These are phyloP conservation scores for Plagodis pulveraria DNA, from an alignment of 2,888 invertebrate genomes.

Conservation along the genomic window DNA sequence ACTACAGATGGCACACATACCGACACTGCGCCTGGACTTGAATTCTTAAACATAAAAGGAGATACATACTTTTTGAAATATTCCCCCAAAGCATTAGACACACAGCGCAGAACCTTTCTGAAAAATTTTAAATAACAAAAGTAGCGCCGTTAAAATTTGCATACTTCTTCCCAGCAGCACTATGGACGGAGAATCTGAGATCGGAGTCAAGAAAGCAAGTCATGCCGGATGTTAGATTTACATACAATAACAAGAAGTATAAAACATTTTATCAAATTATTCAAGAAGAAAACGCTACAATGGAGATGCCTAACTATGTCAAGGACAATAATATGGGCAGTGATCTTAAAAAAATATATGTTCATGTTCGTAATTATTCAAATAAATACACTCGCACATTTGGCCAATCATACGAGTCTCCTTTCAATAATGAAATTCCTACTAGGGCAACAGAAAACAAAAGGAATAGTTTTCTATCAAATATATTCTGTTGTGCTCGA, in stretches of 20 bases:
- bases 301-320: slow-evolving; percentile 38
- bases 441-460: slow-evolving; percentile 30
- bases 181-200: slow-evolving; percentile 21
- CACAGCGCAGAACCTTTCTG: slow-evolving; percentile 5
- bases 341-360: slow-evolving; percentile 9
- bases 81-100: too few species aligned
- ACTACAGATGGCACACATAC: too few species aligned
- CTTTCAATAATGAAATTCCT: slow-evolving; percentile 31
- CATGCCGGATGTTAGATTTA: slow-evolving; percentile 23
- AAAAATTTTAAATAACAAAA: background rate
- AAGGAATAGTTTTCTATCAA: slow-evolving; percentile 35
- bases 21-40: too few species aligned
- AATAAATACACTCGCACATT: slow-evolving; percentile 36
- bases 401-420: slow-evolving; percentile 41
- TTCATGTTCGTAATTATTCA: background rate
- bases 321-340: slow-evolving; percentile 30
- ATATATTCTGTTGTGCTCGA: slow-evolving; percentile 48
- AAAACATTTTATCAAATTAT: slow-evolving; percentile 30
- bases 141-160: slow-evolving; percentile 28
- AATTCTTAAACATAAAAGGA: too few species aligned
- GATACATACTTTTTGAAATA: too few species aligned
- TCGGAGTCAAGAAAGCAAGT: slow-evolving; percentile 5
- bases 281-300: slow-evolving; percentile 32
- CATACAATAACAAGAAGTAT: slow-evolving; percentile 22
- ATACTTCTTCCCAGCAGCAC: slow-evolving; percentile 37